Base-by-base conservation (phyloP, 2,797 vertebrate genomes). In the Cryptoprocta ferox region DNA sequence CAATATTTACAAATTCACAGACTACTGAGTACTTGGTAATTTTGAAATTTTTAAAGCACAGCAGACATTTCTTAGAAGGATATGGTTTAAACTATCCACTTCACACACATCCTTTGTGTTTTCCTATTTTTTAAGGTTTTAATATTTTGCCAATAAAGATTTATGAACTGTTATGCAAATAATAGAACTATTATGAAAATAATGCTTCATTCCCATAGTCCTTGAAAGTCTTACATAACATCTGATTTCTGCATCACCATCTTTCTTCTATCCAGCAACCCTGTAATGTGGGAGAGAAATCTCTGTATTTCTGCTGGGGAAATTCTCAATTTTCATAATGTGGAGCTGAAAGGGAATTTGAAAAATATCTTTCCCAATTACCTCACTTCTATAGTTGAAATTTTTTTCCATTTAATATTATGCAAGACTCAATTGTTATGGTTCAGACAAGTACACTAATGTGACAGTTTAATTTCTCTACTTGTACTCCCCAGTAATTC, bases 1-100 rank as follows among this genome's bases (percentile, higher is more conserved):
- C 91, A 76, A 70, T 87, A 94, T 42, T 86, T 48, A 94, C 86
- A 13, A 92, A 79, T 75, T 70, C 65, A 75, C 6, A 50, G 56
- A 68, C n/a, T 89, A 30, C 10, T 82, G 28, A 68, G 79, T 30
- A 53, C 45, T 80, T 56, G 42, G 8, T 66, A 14, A 59, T 59
- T 59, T 32, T 39, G 15, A 96, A 80, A 61, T 76, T 78, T 32
- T 91, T 45, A 70, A 10, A 70, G 0, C 16, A 81, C 91, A 79
- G 50, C 5, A 71, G 75, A 61, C 32, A 32, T 42, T 94, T 86
- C 63, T 45, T 32, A 87, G 39, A 78, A 45, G 26, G n/a, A 50
- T 80, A 19, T 75, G 6, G 2, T 85, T 89, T 15, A 63, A 96
- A 83, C 56, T 2, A 65, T 61, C 1, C 24, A 42, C 11, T 84